phyloP scores from a whole-genome alignment of 2,113 vertebrate species.

The Campylorhamphus procurvoides region DNA sequence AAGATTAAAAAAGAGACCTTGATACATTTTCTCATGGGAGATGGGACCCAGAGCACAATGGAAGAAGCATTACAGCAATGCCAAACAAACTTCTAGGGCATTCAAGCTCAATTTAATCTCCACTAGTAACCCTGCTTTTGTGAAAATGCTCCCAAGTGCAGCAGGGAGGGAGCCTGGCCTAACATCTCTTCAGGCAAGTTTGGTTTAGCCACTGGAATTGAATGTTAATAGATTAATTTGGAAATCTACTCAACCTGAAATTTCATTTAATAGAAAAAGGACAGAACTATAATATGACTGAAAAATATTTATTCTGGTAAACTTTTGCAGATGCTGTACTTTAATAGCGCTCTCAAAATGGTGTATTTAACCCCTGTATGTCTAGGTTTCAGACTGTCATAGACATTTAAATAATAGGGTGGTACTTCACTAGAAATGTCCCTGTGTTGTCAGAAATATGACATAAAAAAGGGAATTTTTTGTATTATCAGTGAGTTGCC shows the following conservation, averaged over 20 bases:
- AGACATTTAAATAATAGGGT: background rate
- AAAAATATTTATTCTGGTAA: slow-evolving; percentile 50
- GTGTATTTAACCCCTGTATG: background rate
- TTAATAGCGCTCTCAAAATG: background rate
- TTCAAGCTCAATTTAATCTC: slow-evolving; percentile 20
- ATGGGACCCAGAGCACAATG: background rate
- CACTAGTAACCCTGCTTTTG: background rate
- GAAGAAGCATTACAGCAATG: background rate
- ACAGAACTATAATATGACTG: slow-evolving; percentile 8
- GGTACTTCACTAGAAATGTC: background rate
- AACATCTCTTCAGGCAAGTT: slow-evolving; percentile 29
- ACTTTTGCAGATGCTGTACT: background rate
- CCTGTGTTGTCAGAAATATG: background rate
- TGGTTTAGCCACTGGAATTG: slow-evolving; percentile 45
- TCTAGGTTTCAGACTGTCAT: background rate
- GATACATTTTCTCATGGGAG: background rate
- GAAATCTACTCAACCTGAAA: slow-evolving; percentile 63
- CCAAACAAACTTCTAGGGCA: background rate
- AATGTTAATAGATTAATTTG: slow-evolving; percentile 68
- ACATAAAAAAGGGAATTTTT: background rate
- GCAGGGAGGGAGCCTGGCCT: background rate
- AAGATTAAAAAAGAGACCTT: background rate
- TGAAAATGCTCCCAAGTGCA: slow-evolving; percentile 15
- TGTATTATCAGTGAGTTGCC: background rate
- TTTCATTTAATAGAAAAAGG: slow-evolving; percentile 43